Percentiles rank a stretch among this genome's conserved stretches.
Evolutionary conservation across 2,888 invertebrate species (phyloP).

Genomic region (Drosophila kuntzei): DNA sequence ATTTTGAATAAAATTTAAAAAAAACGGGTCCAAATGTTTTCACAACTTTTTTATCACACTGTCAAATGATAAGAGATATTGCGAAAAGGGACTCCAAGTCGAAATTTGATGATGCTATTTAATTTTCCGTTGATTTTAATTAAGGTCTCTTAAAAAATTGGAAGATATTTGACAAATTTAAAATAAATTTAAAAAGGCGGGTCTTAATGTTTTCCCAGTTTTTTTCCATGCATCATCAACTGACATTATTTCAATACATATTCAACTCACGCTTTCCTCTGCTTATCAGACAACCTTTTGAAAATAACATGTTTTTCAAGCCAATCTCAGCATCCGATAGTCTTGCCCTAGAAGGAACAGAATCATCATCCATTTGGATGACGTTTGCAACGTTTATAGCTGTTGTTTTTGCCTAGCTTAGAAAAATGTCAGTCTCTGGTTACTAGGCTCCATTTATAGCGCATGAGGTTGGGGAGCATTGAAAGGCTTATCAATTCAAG

Average conservation of each 20-base stretch:
- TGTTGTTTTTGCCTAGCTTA: conserved; percentile 46
- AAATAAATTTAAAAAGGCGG: not conserved
- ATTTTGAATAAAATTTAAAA: not conserved
- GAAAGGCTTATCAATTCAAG: conserved; percentile 55
- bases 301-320: conserved; percentile 80
- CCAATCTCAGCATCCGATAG: conserved; percentile 38
- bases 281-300: conserved; percentile 61
- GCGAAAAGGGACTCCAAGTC: too few relatives aligned
- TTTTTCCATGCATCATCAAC: conserved; percentile 22
- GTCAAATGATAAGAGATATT: too few relatives aligned
- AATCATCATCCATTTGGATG: conserved; percentile 43
- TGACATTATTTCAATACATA: conserved; percentile 30
- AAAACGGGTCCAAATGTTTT: not conserved
- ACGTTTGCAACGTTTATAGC: conserved; percentile 41
- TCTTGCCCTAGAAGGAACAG: conserved; percentile 27
- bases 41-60: conserved; percentile 5
- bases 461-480: conserved; percentile 20
- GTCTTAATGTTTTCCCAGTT: not conserved
- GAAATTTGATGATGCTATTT: too few relatives aligned
- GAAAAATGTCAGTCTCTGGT: conserved; percentile 46
- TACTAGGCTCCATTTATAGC: conserved; percentile 44
- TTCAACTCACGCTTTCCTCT: conserved; percentile 58
- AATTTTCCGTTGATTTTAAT: too few relatives aligned
- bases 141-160: too few relatives aligned
- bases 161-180: not conserved